Conservation (phyloP, 2,888 invertebrate genomes). For the Lepidochrysops patricia region DNA sequence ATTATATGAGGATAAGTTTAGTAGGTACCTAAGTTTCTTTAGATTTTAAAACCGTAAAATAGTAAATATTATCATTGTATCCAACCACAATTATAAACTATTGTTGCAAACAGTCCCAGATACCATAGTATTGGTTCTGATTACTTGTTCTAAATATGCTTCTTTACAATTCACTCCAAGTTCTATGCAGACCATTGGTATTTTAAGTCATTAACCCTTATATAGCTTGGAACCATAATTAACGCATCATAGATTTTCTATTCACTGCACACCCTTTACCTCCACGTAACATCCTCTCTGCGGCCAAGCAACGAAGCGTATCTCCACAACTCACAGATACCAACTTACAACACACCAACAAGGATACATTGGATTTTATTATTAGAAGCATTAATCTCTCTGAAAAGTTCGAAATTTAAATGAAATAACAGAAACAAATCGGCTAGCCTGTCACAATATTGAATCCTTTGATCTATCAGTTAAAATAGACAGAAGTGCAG, state of each 20-base stretch:
- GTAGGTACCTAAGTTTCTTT: too few species aligned
- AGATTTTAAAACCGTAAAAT: neutral
- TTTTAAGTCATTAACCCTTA: neutral
- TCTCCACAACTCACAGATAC: slow-evolving; percentile 1
- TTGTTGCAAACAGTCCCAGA: neutral
- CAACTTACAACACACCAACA: neutral
- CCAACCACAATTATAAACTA: too few species aligned
- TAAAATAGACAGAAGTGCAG: slow-evolving; percentile 1
- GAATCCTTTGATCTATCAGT: neutral
- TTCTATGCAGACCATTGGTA: neutral
- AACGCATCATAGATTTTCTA: slow-evolving; percentile 8
- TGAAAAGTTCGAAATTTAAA: neutral
- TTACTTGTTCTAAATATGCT: neutral
- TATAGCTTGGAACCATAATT: neutral
- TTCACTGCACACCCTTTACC: slow-evolving; percentile 6
- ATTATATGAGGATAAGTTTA: too few species aligned
- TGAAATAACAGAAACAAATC: neutral
- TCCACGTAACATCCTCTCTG: neutral
- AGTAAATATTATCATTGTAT: neutral
- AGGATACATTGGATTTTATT: neutral
- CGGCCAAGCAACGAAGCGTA: slow-evolving; percentile 2
- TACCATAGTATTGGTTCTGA: too few species aligned
- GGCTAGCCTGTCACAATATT: neutral
- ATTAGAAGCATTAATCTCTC: neutral
- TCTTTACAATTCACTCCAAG: neutral